Base-by-base conservation (phyloP, 2,888 invertebrate genomes). In the Sinelater perroti region DNA sequence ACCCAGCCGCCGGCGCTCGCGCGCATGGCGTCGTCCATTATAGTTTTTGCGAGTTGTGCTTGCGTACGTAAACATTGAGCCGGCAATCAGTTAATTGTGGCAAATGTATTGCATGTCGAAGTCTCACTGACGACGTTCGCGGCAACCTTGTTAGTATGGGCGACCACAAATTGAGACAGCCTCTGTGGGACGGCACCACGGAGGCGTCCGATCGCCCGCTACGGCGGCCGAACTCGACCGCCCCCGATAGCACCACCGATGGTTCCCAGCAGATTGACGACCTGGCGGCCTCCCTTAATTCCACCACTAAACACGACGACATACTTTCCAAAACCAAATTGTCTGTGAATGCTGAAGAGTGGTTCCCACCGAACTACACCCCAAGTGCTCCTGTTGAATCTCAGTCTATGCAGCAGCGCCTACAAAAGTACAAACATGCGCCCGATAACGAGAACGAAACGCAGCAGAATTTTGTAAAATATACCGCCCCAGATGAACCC, bases 271-370 rank as follows among this genome's bases (percentile, higher is more conserved):
- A 26, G n/a, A 49, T 16, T 13, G 11, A 24, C 5, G 42, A 49
- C 49, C n/a, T 49, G 28, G 31, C 47, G 26, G n/a, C n/a, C 35
- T 49, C 55, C 1, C 46, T 46, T 11, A 28, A 44, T 40, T 46
- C 40, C 18, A n/a, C 26, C n/a, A 50, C 28, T 44, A 26, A 20
- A 10, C 30, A 54, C 11, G 62, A 66, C 31, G 62, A 65, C 30
- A 63, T 65, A 36, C 46, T 66, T 17, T 61, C 61, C 1, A 69
- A 64, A 16, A 70, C 67, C n/a, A 67, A 40, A 21, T 61, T 85
- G 60, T 84, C 83, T 36, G 84, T 81, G 10, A 83, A 84, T 51
- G 85, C 85, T 17, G 81, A 83, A 65, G 85, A 85, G 76, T 85
- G 84, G 83, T 83, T 81, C 67, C 85, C 85, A 46, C 79, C 81